Conservation (phyloP, 53 echinoderm and acorn worm species). For the Echinarachnius parma region DNA sequence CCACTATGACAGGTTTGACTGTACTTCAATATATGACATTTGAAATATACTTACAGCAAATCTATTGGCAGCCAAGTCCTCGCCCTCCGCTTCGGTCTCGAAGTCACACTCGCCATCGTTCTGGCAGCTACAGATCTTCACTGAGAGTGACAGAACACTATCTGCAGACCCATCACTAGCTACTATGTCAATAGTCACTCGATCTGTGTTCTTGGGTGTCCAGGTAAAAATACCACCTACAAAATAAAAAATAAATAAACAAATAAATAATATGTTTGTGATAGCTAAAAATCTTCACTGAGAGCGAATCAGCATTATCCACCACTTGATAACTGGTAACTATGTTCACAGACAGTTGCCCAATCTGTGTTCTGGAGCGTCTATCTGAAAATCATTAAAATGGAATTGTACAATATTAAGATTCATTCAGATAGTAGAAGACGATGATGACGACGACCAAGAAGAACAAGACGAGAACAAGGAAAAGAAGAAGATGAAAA, state of each 20-base stretch:
- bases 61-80: background rate
- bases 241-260: no score
- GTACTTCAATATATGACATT: no score
- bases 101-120: conserved; percentile 6
- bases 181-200: background rate
- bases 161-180: background rate
- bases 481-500: no score
- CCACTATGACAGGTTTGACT: no score
- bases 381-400: no score
- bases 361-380: no score
- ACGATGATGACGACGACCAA: no score
- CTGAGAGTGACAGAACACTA: background rate
- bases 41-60: conserved; percentile 15
- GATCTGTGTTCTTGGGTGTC: conserved; percentile 1
- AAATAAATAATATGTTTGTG: background rate
- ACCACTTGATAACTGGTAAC: no score
- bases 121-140: conserved; percentile 4
- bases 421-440: no score
- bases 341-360: no score
- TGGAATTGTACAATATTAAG: no score
- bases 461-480: no score
- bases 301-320: background rate
- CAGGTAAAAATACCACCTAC: background rate
- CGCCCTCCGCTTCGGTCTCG: conserved; percentile 14
- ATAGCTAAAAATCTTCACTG: background rate